Percentiles rank a stretch among this genome's conserved stretches.
Evolutionary conservation across 2,113 vertebrate species (phyloP).

Genomic region (human (Homo sapiens)): GRCh38 chr7:34509001-34509500

Average conservation of each 20-base stretch:
- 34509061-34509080: background rate
- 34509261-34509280: background rate
- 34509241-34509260: slow-evolving; percentile 1
- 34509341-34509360: background rate
- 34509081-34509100: background rate
- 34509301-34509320: background rate
- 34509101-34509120: background rate
- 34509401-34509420: background rate
- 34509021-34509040: background rate
- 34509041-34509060: background rate
- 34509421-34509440: background rate
- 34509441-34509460: background rate
- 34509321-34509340: background rate
- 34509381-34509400: background rate
- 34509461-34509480: background rate
- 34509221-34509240: background rate
- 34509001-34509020: too few species aligned
- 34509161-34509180: background rate
- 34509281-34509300: slow-evolving; percentile 27
- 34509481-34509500: background rate
- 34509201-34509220: background rate
- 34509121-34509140: background rate
- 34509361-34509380: background rate
- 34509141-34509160: background rate
- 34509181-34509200: background rate